These are phyloP conservation scores for Campoletis raptor DNA, from an alignment of 2,888 invertebrate genomes.

Conservation along the genomic window DNA sequence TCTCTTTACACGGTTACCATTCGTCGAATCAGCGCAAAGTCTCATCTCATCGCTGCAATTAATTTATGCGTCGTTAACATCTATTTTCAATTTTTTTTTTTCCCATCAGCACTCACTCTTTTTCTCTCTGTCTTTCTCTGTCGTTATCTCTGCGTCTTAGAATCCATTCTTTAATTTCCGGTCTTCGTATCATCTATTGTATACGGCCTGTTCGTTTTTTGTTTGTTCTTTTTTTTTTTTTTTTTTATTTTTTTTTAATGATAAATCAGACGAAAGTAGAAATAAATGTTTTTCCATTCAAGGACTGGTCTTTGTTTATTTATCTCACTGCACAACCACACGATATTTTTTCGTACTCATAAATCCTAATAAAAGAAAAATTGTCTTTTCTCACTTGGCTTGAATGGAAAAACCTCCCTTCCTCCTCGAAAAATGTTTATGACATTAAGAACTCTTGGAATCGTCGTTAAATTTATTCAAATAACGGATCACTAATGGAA, in stretches of 20 bases:
- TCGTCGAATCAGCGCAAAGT: conserved; percentile 59
- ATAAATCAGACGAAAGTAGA: conserved; percentile 79
- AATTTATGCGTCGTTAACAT: conserved; percentile 46
- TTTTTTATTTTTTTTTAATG: conserved; percentile 67
- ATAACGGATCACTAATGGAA: not conserved
- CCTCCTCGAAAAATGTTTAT: conserved; percentile 20
- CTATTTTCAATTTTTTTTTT: conserved; percentile 46
- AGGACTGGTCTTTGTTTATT: conserved; percentile 83
- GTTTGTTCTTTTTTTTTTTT: conserved; percentile 64
- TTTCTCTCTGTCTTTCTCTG: conserved; percentile 49
- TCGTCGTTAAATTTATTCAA: conserved; percentile 43
- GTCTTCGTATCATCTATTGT: conserved; percentile 73
- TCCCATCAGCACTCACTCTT: conserved; percentile 30
- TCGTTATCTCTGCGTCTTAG: conserved; percentile 32
- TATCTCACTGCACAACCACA: conserved; percentile 82
- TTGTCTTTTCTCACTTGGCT: conserved; percentile 82
- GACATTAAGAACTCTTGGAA: conserved; percentile 48
- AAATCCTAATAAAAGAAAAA: conserved; percentile 73
- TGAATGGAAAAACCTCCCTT: conserved; percentile 83
- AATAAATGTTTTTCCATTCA: conserved; percentile 85
- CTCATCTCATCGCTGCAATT: conserved; percentile 56
- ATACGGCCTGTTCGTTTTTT: conserved; percentile 72
- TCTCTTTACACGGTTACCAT: conserved; percentile 55
- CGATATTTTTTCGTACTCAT: conserved; percentile 73
- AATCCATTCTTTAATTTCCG: conserved; percentile 62